A percentile compares a stretch with the other conserved stretches of the same genome.
Evolutionary conservation across 1,140 invertebrate species (phyloP).

Genomic region (Aphidius ervi): DNA sequence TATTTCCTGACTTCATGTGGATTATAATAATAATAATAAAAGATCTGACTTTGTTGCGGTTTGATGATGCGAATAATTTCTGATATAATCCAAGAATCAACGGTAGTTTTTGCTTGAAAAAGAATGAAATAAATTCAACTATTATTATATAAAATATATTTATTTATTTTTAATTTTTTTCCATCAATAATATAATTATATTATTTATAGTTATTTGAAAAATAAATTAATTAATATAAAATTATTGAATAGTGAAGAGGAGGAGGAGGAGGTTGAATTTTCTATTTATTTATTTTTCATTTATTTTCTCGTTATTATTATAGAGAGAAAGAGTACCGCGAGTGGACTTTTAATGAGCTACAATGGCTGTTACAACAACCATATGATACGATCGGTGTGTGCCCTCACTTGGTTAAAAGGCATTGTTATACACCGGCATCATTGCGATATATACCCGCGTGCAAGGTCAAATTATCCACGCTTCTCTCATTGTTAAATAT

Average conservation of each 20-base stretch:
- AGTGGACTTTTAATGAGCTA: constrained; percentile 35
- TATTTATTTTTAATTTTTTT: too few species aligned
- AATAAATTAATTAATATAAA: too few species aligned
- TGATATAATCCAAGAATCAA: constrained; percentile 14
- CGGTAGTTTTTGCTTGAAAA: constrained; percentile 15
- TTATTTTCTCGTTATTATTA: too few species aligned
- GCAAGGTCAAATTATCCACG: constrained; percentile 12
- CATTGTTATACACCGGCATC: constrained; percentile 6
- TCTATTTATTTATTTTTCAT: too few species aligned
- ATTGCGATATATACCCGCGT: not conserved
- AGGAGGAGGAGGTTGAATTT: too few species aligned
- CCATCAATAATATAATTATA: too few species aligned
- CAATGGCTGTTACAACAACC: constrained; percentile 21
- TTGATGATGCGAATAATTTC: too few species aligned
- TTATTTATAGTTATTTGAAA: too few species aligned
- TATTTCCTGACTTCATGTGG: constrained; percentile 8
- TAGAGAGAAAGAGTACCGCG: constrained; percentile 6
- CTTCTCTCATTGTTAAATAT: not conserved
- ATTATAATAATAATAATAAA: constrained; percentile 5
- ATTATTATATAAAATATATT: too few species aligned
- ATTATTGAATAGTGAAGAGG: too few species aligned
- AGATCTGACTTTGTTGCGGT: constrained; percentile 9
- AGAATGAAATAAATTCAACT: too few species aligned
- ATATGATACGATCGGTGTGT: constrained; percentile 14
- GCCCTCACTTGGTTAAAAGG: constrained; percentile 5